Percentiles rank a stretch among this genome's conserved stretches.
These are phyloP conservation scores for Elaphurus davidianus DNA, from an alignment of 2,113 vertebrate genomes.

Conservation along the genomic window DNA sequence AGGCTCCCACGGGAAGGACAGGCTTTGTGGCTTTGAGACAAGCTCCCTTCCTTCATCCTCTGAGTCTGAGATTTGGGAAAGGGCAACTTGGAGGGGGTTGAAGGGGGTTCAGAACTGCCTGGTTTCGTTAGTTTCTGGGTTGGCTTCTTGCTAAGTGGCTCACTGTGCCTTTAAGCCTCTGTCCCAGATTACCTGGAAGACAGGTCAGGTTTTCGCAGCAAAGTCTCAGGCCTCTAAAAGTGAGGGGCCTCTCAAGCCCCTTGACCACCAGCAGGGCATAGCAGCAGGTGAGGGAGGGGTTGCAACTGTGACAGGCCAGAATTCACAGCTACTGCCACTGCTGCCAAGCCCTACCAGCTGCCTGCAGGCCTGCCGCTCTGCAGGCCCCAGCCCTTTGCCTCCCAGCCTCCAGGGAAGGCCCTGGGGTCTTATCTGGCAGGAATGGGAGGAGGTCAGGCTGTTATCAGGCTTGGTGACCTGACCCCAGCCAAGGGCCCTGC, in stretches of 20 bases:
- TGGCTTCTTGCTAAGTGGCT: not conserved
- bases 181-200: not conserved
- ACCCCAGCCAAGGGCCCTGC: not conserved
- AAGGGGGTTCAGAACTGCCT: not conserved
- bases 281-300: not conserved
- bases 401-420: not conserved
- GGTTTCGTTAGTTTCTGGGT: not conserved
- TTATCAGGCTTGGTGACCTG: not conserved
- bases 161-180: not conserved
- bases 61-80: not conserved
- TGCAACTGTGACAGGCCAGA: not conserved
- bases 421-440: not conserved
- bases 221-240: not conserved
- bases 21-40: not conserved
- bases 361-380: fast-evolving
- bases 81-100: fast-evolving
- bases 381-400: not conserved
- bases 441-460: not conserved
- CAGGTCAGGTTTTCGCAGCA: not conserved
- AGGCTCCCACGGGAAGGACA: not conserved
- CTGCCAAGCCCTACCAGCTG: not conserved
- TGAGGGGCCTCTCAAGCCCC: not conserved
- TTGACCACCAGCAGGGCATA: not conserved
- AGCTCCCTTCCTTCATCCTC: not conserved
- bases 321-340: not conserved